Conservation (phyloP, 2,113 vertebrate species). For the Mus pahari region DNA sequence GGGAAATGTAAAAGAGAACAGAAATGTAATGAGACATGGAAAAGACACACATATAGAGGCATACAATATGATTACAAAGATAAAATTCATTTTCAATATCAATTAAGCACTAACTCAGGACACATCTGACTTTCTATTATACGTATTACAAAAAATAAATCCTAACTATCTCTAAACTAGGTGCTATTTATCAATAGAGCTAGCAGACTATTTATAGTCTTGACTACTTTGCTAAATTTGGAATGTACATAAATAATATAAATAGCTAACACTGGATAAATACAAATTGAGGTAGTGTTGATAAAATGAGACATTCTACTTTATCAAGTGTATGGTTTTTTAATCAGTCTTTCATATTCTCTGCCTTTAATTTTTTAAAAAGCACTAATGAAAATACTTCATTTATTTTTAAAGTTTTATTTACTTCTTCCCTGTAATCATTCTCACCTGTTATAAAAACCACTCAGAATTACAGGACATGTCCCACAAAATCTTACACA, state of each 20-base stretch:
- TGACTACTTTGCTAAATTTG: constrained; percentile 54
- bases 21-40: background rate
- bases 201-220: constrained; percentile 67
- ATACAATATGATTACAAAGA: constrained; percentile 5
- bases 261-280: constrained; percentile 66
- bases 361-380: constrained; percentile 65
- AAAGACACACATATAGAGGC: background rate
- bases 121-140: constrained; percentile 53
- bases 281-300: constrained; percentile 51
- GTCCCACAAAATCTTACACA: background rate
- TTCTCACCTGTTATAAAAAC: constrained; percentile 58
- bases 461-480: constrained; percentile 58
- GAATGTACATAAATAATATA: constrained; percentile 63
- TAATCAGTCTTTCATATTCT: constrained; percentile 69
- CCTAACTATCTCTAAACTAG: constrained; percentile 53
- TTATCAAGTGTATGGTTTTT: constrained; percentile 71
- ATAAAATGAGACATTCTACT: constrained; percentile 74
- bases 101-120: constrained; percentile 36
- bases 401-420: constrained; percentile 68
- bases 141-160: constrained; percentile 61
- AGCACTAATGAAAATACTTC: constrained; percentile 69
- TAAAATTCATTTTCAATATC: constrained; percentile 56
- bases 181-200: constrained; percentile 57
- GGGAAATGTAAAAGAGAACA: background rate
- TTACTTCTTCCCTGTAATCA: constrained; percentile 64